Evolutionary conservation across 2,888 invertebrate species (phyloP).

Genomic region (Antheraea yamamai): DNA sequence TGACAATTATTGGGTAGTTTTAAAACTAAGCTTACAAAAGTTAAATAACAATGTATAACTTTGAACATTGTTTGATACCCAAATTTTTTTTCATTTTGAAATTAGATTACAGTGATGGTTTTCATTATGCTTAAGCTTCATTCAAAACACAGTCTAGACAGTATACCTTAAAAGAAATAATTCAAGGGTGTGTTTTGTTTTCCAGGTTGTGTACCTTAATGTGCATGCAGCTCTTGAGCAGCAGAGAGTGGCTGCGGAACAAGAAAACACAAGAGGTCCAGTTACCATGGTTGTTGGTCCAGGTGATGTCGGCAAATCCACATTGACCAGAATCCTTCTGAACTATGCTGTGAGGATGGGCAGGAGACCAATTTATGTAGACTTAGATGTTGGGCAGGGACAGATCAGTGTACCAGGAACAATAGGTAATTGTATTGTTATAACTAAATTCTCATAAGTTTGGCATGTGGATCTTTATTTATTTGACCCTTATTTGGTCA

Average conservation of each 20-base stretch:
- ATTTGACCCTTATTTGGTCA: too few species aligned
- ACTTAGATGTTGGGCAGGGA: conserved; percentile 97
- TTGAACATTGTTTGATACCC: too few species aligned
- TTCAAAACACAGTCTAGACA: neutral
- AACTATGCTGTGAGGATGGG: conserved; percentile 98
- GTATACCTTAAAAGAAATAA: too few species aligned
- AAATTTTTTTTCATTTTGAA: too few species aligned
- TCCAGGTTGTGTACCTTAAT: conserved; percentile 92
- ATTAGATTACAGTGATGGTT: neutral
- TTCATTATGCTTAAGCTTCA: neutral
- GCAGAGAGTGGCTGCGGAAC: conserved; percentile 91
- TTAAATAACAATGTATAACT: too few species aligned
- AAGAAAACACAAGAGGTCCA: conserved; percentile 88
- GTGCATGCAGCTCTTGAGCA: conserved; percentile 97
- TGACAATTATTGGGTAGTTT: too few species aligned
- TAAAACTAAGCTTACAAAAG: too few species aligned
- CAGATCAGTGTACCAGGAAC: conserved; percentile 96
- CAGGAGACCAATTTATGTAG: conserved; percentile 94
- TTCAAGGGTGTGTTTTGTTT: conserved; percentile 22
- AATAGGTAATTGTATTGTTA: conserved; percentile 79
- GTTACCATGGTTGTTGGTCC: conserved; percentile 96
- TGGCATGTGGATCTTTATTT: neutral
- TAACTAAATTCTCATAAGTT: neutral
- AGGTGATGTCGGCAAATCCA: conserved; percentile 97
- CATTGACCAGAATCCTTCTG: conserved; percentile 91